Evolutionary conservation across 2,888 invertebrate species (phyloP).

Genomic region (Lamellibrachia satsuma): DNA sequence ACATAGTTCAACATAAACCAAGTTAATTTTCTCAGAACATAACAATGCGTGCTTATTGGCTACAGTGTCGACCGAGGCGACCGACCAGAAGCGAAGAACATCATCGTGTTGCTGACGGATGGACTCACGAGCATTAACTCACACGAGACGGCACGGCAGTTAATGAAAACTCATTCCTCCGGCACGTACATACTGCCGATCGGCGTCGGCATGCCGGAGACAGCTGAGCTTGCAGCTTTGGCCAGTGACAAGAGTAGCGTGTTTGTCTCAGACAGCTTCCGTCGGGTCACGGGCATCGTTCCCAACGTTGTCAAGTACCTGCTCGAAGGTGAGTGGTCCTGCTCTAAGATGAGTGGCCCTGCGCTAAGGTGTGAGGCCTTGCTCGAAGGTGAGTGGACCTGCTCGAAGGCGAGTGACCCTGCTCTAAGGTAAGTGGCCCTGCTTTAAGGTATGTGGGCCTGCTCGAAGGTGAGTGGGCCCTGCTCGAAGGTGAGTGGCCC

Average conservation of each 20-base stretch:
- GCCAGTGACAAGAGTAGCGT: slow-evolving; percentile 35
- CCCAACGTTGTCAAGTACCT: slow-evolving; percentile 33
- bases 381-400: too few relatives aligned
- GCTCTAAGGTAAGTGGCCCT: too few relatives aligned
- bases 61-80: slow-evolving; percentile 33
- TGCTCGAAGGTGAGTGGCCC: too few relatives aligned
- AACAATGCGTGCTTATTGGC: background rate
- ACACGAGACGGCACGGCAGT: slow-evolving; percentile 34
- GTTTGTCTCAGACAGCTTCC: slow-evolving; percentile 37
- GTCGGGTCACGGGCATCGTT: slow-evolving; percentile 29
- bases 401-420: too few relatives aligned
- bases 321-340: slow-evolving; percentile 33
- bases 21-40: background rate
- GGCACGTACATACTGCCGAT: slow-evolving; percentile 39
- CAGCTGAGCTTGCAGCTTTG: slow-evolving; percentile 28
- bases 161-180: slow-evolving; percentile 28
- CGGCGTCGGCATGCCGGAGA: slow-evolving; percentile 33
- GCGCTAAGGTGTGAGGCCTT: background rate
- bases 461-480: too few relatives aligned
- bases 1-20: background rate
- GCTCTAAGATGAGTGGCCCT: background rate
- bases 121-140: slow-evolving; percentile 36
- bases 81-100: slow-evolving; percentile 38
- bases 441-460: too few relatives aligned
- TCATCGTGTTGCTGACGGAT: slow-evolving; percentile 39